These are phyloP conservation scores for Podilymbus podiceps DNA, from an alignment of 2,113 vertebrate species.

Conservation along the genomic window DNA sequence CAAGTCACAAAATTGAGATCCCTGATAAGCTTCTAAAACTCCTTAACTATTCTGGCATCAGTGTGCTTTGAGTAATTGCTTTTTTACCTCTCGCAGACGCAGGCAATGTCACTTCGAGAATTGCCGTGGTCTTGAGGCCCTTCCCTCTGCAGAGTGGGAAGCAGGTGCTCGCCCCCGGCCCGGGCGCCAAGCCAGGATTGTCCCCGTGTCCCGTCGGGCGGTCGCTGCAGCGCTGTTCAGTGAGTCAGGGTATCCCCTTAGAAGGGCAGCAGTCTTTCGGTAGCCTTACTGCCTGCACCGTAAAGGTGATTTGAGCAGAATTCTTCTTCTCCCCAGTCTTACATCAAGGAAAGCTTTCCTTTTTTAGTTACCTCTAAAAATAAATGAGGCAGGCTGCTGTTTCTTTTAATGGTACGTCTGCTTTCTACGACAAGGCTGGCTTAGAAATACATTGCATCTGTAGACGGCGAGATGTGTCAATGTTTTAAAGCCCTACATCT, in stretches of 20 bases:
- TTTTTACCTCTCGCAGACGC: neutral
- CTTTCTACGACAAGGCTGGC: neutral
- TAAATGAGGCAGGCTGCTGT: neutral
- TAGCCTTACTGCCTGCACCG: neutral
- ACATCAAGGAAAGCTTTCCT: neutral
- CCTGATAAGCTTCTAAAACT: conserved; percentile 1
- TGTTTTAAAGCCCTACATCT: neutral
- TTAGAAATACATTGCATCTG: neutral
- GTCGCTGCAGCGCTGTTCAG: rapidly evolving
- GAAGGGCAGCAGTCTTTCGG: neutral
- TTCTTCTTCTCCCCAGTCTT: neutral
- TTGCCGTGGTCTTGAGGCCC: neutral
- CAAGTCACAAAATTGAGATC: conserved; percentile 1
- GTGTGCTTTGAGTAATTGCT: neutral
- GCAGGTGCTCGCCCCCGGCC: rapidly evolving
- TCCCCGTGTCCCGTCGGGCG: rapidly evolving
- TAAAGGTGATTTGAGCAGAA: neutral
- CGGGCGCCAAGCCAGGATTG: rapidly evolving
- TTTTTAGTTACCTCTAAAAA: neutral
- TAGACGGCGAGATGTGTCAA: neutral
- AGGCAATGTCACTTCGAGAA: neutral
- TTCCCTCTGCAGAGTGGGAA: neutral
- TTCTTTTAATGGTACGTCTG: neutral
- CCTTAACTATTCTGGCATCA: neutral
- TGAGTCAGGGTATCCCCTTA: neutral